phyloP scores from a whole-genome alignment of 2,888 invertebrate species.

The Pheosia tremula region DNA sequence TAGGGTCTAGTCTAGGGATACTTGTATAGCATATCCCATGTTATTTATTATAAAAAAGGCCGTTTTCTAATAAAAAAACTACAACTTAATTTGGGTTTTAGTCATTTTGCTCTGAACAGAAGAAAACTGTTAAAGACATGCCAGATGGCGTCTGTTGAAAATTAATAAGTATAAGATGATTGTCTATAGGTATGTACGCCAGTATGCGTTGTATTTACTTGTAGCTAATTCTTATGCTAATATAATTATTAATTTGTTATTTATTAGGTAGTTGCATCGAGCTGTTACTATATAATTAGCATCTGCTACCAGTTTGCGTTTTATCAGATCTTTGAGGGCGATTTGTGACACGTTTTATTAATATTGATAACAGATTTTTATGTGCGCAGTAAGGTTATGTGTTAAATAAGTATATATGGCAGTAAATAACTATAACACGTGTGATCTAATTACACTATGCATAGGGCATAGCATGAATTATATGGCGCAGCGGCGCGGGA shows the following conservation, averaged over 20 bases:
- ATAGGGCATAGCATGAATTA: constrained; percentile 52
- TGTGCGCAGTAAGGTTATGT: constrained; percentile 41
- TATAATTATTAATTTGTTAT: constrained; percentile 22
- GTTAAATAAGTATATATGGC: constrained; percentile 29
- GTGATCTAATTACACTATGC: constrained; percentile 59
- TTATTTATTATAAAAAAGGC: no score
- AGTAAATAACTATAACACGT: constrained; percentile 39
- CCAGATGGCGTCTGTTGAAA: no score
- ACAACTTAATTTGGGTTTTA: no score
- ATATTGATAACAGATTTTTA: constrained; percentile 36
- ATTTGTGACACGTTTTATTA: constrained; percentile 16
- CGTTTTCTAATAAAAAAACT: no score
- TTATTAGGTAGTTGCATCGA: constrained; percentile 15
- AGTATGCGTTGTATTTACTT: no score
- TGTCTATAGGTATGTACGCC: no score
- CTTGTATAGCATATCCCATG: no score
- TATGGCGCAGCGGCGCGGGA: constrained; percentile 61
- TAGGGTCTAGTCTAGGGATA: no score
- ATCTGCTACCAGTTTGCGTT: constrained; percentile 17
- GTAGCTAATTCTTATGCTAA: no score
- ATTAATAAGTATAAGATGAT: no score
- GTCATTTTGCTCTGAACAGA: no score
- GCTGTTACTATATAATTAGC: constrained; percentile 22
- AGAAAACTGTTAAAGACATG: no score
- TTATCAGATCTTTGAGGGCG: constrained; percentile 11